Conservation (phyloP, 2,888 invertebrate genomes). For the Capitulum mitella region DNA sequence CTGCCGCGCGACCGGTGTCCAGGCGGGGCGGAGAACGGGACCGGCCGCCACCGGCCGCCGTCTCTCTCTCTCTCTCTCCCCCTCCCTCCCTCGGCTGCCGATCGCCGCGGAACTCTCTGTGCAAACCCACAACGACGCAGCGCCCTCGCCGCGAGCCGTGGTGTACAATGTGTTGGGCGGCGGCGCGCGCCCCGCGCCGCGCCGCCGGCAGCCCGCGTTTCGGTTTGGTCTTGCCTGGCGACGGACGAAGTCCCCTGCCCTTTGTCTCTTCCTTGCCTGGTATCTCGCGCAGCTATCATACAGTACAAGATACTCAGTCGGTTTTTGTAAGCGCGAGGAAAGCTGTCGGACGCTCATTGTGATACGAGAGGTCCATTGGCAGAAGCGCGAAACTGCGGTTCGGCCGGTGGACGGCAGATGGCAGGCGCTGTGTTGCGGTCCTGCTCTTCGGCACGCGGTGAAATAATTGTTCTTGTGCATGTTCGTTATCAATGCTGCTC, state of each 20-base stretch:
- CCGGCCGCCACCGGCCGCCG: no score
- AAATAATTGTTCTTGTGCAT: constrained; percentile 22
- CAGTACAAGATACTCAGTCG: constrained; percentile 25
- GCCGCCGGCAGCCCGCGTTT: not conserved
- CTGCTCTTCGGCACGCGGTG: constrained; percentile 18
- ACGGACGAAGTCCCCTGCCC: not conserved
- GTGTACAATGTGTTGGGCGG: not conserved
- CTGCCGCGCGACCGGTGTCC: no score
- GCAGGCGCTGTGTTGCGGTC: constrained; percentile 12
- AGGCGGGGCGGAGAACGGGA: no score
- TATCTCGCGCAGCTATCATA: constrained; percentile 4
- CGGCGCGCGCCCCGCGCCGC: not conserved
- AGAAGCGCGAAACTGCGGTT: constrained; percentile 7
- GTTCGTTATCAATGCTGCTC: constrained; percentile 22
- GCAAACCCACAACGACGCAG: no score
- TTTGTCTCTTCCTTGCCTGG: constrained; percentile 6
- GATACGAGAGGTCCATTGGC: constrained; percentile 12
- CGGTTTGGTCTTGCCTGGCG: not conserved
- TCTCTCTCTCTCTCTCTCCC: not conserved
- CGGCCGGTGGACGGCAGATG: constrained; percentile 4
- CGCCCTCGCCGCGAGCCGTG: not conserved
- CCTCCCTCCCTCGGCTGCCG: not conserved
- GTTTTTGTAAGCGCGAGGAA: constrained; percentile 19
- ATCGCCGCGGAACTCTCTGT: no score
- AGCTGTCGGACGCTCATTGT: constrained; percentile 19